A percentile compares a stretch with the other conserved stretches of the same genome.
phyloP scores from a whole-genome alignment of 2,113 vertebrate genomes.

The Hymenochirus boettgeri region DNA sequence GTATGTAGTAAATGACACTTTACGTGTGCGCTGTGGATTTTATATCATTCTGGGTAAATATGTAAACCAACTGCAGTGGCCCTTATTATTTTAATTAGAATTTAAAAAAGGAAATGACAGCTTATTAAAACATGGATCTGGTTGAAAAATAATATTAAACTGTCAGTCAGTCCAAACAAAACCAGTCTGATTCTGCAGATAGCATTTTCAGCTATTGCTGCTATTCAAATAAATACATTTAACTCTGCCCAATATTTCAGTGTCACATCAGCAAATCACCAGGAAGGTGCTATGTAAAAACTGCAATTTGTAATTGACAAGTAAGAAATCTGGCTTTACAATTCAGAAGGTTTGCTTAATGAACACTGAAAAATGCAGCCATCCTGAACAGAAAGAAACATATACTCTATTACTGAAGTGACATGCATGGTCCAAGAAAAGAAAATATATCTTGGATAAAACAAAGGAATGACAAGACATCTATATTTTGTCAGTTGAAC shows the following conservation, averaged over 20 bases:
- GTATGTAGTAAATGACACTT: no score
- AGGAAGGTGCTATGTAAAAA: conserved; percentile 10
- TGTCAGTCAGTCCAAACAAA: conserved; percentile 23
- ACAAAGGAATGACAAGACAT: no score
- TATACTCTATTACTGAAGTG: conserved; percentile 1
- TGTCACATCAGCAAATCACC: conserved; percentile 10
- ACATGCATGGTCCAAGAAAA: conserved; percentile 1
- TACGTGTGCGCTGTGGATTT: no score
- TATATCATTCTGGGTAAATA: no score
- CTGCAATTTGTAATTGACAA: conserved; percentile 23
- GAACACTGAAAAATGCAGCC: conserved; percentile 4
- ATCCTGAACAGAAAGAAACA: conserved; percentile 12
- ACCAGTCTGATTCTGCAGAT: neutral
- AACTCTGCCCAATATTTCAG: conserved; percentile 22
- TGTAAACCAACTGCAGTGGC: conserved; percentile 5
- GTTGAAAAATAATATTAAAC: conserved; percentile 23
- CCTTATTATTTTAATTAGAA: conserved; percentile 21
- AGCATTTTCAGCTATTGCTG: conserved; percentile 3
- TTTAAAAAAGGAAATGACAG: conserved; percentile 6
- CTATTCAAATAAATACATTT: conserved; percentile 27
- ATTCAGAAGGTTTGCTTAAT: conserved; percentile 18
- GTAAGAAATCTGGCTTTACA: neutral
- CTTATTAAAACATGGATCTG: neutral
- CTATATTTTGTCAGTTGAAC: no score
- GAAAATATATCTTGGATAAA: no score